Evolutionary conservation across 2,888 invertebrate genomes (phyloP), one percentile per base, ranked within the genome.

Genomic region (Melitaea athalia): DNA sequence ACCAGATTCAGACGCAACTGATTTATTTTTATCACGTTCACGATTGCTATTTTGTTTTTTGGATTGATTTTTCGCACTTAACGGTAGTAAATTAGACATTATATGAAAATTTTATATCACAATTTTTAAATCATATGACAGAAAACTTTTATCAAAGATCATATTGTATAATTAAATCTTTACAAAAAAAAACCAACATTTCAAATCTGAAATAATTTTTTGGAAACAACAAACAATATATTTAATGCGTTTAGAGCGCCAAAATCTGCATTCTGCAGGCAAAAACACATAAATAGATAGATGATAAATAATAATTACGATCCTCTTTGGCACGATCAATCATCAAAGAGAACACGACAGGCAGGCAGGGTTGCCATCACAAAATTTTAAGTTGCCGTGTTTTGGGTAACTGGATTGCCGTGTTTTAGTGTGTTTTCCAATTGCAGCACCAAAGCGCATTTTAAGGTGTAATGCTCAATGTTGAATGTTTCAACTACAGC

Each of bases 11-110:
- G 92, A 91, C 15, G 88, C 83, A 42, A 87, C 81, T 5, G 88
- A 81, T 72, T 88, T 91, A 73, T 85, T 89, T 85, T 86, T 89
- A 75, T 92, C 92, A 64, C 92, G 87, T 63, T 92, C 90, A 70
- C 91, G 85, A 68, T 79, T 84, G 74, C 81, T 86, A 72, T 82
- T 88, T 47, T 80, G 74, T 77, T 89, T 90, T 79, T 89, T 88
- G 17, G 85, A 80, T 68, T 89, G 87, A 77, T 84, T 91, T 81
- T 91, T 91, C 72, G 81, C 84, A 78, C 79, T 84, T 62, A 85
- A 81, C 50, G 85, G 81, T 67, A 81, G 75, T 69, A 85, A 76
- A 75, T 81, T 87, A 73, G 92, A 89, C 92, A 92, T 92, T 73
- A 69, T 79, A 74, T 15, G 11, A 64, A 71, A 71, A 63, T 61